A percentile compares a stretch with the other conserved stretches of the same genome.
Evolutionary conservation across 2,113 vertebrate genomes (phyloP).

Genomic region (Nothocercus nigrocapillus): DNA sequence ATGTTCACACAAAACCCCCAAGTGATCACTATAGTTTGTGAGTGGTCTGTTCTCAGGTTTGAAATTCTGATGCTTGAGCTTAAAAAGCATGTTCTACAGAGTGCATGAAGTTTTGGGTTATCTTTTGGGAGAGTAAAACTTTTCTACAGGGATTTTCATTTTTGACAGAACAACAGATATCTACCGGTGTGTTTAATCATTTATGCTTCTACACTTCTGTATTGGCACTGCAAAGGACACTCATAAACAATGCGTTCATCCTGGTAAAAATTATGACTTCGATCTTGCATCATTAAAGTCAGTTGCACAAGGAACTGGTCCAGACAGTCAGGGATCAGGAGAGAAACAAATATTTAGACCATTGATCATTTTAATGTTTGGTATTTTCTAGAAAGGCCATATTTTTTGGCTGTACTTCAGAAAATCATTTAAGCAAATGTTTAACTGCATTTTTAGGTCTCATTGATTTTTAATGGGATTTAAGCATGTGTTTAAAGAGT

Average conservation of each 20-base stretch:
- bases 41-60: not conserved
- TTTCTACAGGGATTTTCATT: not conserved
- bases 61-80: not conserved
- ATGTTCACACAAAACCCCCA: not conserved
- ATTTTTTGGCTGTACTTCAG: not conserved
- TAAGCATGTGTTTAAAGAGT: not conserved
- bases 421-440: not conserved
- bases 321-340: not conserved
- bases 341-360: not conserved
- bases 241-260: not conserved
- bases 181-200: not conserved
- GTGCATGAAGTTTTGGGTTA: not conserved
- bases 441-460: not conserved
- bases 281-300: not conserved
- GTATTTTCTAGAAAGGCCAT: not conserved
- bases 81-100: not conserved
- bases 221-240: not conserved
- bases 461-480: not conserved
- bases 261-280: not conserved
- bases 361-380: not conserved
- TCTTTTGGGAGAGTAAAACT: not conserved
- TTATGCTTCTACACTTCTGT: not conserved
- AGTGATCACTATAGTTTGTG: not conserved
- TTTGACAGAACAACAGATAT: not conserved
- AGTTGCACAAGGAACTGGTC: not conserved